A percentile compares a stretch with the other conserved stretches of the same genome.
Conservation (phyloP, 2,888 invertebrate genomes). For the Clostera curtula region DNA sequence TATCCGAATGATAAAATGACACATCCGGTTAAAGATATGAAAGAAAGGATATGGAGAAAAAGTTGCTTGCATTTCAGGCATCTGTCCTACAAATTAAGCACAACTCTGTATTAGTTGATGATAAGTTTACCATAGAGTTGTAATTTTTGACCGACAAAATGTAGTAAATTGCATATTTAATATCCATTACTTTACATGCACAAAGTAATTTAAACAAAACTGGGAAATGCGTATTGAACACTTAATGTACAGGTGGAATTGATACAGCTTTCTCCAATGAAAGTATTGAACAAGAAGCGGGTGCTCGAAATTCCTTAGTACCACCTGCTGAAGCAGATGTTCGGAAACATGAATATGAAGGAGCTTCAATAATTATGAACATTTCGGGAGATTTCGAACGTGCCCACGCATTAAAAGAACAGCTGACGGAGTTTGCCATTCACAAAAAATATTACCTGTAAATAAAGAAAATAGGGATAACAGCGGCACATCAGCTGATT, state of each 20-base stretch:
- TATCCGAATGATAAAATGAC: slow-evolving; percentile 31
- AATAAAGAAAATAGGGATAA: slow-evolving; percentile 24
- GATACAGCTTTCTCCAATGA: slow-evolving; percentile 4
- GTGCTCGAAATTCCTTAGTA: slow-evolving; percentile 37
- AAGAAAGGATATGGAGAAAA: slow-evolving; percentile 13
- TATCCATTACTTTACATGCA: too few relatives aligned
- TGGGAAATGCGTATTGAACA: too few relatives aligned
- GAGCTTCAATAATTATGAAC: slow-evolving; percentile 33
- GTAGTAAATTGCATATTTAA: too few relatives aligned
- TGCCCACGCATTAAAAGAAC: slow-evolving; percentile 42
- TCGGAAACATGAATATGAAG: slow-evolving; percentile 38
- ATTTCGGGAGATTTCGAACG: slow-evolving; percentile 48
- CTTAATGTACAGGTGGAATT: too few relatives aligned
- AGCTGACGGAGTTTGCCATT: slow-evolving; percentile 46
- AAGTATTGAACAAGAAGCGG: slow-evolving; percentile 11
- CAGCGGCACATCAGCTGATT: slow-evolving; percentile 47
- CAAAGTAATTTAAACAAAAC: too few relatives aligned
- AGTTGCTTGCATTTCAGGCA: neutral
- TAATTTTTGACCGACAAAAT: too few relatives aligned
- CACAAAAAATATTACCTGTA: slow-evolving; percentile 46
- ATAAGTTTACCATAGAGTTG: too few relatives aligned
- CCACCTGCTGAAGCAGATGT: slow-evolving; percentile 67
- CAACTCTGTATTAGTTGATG: too few relatives aligned
- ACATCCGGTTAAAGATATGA: slow-evolving; percentile 28
- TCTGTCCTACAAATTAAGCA: neutral